Evolutionary conservation across 2,888 invertebrate genomes (phyloP), one percentile per base, ranked within the genome.

Genomic region (Ochropleura plecta): DNA sequence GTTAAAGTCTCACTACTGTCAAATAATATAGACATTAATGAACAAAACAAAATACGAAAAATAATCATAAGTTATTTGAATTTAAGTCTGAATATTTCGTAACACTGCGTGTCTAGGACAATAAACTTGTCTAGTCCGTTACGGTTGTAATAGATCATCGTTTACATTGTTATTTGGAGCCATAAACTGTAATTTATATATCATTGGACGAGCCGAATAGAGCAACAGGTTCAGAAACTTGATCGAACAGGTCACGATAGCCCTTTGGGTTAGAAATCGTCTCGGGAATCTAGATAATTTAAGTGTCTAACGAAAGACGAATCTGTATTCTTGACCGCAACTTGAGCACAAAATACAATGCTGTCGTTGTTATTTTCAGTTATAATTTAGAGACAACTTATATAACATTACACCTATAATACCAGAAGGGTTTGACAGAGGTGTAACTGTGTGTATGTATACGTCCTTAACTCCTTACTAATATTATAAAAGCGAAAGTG

Each of bases 181-280:
- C 12, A 72, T 78, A 72, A 82, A 78, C 3, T 30, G 14, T 82
- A 51, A 80, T 82, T 72, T 69, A 78, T 62, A 62, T 73, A 42
- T 78, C 64, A 71, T 55, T 40, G 12, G n/a, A 60, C 55, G 55
- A 67, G 40, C 60, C 60, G 66, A 76, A 81, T 57, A 69, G 20
- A 68, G 81, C 75, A 80, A 81, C 78, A 81, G 81, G 78, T 75
- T 42, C 62, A 40, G 62, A 78, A 63, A 7, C 20, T 49, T 66
- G 80, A 55, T 55, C 60, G 40, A 46, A 6, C 42, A 30, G 49
- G 30, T 10, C 48, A 70, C 42, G n/a, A 7, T 42, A 30, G 62
- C 62, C 76, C 70, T 46, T n/a, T 5, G 53, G 53, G n/a, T 49
- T 49, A 14, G 62, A 63, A 79, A 18, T 71, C 5, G 8, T 49